Evolutionary conservation across 2,888 invertebrate species (phyloP), one percentile per base, ranked within the genome.

Genomic region (Thymelicus acteon): DNA sequence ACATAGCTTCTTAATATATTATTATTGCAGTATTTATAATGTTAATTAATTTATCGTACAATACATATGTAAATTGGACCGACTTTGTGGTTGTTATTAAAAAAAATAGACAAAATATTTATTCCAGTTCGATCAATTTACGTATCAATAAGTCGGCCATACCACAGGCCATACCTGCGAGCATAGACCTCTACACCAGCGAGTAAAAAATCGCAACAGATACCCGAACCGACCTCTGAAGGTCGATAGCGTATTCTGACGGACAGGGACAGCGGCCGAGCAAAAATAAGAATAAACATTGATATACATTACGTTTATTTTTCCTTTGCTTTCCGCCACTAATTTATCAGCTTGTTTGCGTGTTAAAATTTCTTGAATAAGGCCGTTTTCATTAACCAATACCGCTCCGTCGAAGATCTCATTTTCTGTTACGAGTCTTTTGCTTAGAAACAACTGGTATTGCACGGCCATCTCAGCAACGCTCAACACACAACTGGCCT

Each of bases 321-420:
- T 91, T 76, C 91, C 92, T 72, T 87, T 88, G 75, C 81, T 87
- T 74, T 93, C 91, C 48, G 91, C 82, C 75, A 93, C 83, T 31
- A 94, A 82, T 82, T 90, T 87, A 19, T 94, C 87, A 67, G 93
- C 92, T 77, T 94, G 90, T 10, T 88, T 79, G 57, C 90, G 89
- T 48, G 85, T 89, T 5, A 96, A 79, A 48, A 96, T 85, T 77
- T 90, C 84, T 74, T 91, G 84, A 75, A 96, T 96, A 76, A 93
- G 92, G 15, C 96, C 96, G 80, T 94, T 86, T 72, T 92, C 88
- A 66, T 93, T 86, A 31, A 96, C 95, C 48, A 96, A 84, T 74
- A 96, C 94, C 39, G 95, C 95, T 57, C 95, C 96, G 73, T 95
- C 92, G 15, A 92, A 80, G 63, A 95, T 90, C 60, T 87, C 88